Percentiles rank a stretch among this genome's conserved stretches.
Conservation (phyloP, 92 coral and sea anemone species). For the Plumapathes pennacea region DNA sequence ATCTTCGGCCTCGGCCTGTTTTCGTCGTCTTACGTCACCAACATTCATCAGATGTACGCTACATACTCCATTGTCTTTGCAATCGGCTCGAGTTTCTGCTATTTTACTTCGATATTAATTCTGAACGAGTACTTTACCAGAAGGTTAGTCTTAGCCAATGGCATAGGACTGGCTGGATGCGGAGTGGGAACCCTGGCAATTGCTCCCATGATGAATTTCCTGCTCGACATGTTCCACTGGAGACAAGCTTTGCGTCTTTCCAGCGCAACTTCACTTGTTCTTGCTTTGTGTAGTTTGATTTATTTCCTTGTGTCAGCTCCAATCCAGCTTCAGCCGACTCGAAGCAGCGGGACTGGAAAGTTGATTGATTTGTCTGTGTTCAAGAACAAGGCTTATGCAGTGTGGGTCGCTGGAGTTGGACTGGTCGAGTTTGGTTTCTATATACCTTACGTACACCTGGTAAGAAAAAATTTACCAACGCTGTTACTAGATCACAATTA, state of each 20-base stretch:
- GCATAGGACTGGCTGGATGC: conserved; percentile 82
- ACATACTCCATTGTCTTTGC: conserved; percentile 75
- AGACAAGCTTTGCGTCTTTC: conserved; percentile 67
- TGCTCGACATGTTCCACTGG: conserved; percentile 74
- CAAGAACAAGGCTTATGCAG: conserved; percentile 77
- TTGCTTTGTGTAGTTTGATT: conserved; percentile 60
- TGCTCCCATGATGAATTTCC: conserved; percentile 63
- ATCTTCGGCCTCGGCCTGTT: conserved; percentile 60
- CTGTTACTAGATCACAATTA: no score
- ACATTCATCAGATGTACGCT: conserved; percentile 58
- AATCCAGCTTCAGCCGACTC: conserved; percentile 19
- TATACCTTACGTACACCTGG: conserved; percentile 87
- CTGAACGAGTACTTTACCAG: conserved; percentile 65
- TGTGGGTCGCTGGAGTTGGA: conserved; percentile 63
- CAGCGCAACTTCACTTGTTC: conserved; percentile 52
- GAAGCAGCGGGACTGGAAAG: conserved; percentile 21
- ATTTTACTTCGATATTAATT: conserved; percentile 67
- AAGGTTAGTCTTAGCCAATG: conserved; percentile 78
- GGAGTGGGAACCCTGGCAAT: conserved; percentile 87
- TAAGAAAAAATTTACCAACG: no score
- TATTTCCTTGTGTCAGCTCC: conserved; percentile 60
- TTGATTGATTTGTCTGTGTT: conserved; percentile 50
- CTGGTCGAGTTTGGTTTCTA: conserved; percentile 82
- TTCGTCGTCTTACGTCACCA: conserved; percentile 50
- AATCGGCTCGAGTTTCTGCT: conserved; percentile 66